Conservation (phyloP, 2,797 vertebrate species). For the Cottoperca gobio region DNA sequence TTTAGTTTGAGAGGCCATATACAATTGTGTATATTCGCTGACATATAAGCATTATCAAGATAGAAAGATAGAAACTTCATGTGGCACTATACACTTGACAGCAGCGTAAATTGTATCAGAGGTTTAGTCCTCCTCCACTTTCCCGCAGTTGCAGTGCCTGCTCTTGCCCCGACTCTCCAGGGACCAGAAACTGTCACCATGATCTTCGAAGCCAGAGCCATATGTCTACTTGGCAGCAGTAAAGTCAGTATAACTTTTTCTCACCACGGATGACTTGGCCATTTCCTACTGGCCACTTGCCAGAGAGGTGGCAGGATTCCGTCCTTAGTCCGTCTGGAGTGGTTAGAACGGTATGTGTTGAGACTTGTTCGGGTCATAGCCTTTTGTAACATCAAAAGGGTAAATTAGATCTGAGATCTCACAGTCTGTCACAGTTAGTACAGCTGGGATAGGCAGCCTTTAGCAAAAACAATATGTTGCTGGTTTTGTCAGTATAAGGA, state of each 20-base stretch:
- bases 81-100: not conserved
- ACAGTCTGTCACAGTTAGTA: not conserved
- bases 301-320: conserved; percentile 23
- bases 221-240: conserved; percentile 59
- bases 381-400: conserved; percentile 20
- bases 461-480: not conserved
- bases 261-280: conserved; percentile 38
- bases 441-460: not conserved
- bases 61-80: conserved; percentile 21
- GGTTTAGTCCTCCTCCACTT: conserved; percentile 41
- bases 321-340: too few species aligned
- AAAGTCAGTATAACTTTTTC: conserved; percentile 58
- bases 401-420: conserved; percentile 1
- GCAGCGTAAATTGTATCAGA: conserved; percentile 45
- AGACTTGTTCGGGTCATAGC: not conserved
- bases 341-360: too few species aligned
- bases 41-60: not conserved
- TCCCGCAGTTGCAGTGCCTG: conserved; percentile 45
- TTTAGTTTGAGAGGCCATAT: not conserved
- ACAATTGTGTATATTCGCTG: not conserved
- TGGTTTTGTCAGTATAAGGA: not conserved
- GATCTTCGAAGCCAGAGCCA: conserved; percentile 53
- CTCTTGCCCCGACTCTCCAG: conserved; percentile 38
- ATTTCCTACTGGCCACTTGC: conserved; percentile 37
- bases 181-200: conserved; percentile 64